Base-by-base conservation (phyloP, 2,888 invertebrate genomes). In the Morpho achilles region DNA sequence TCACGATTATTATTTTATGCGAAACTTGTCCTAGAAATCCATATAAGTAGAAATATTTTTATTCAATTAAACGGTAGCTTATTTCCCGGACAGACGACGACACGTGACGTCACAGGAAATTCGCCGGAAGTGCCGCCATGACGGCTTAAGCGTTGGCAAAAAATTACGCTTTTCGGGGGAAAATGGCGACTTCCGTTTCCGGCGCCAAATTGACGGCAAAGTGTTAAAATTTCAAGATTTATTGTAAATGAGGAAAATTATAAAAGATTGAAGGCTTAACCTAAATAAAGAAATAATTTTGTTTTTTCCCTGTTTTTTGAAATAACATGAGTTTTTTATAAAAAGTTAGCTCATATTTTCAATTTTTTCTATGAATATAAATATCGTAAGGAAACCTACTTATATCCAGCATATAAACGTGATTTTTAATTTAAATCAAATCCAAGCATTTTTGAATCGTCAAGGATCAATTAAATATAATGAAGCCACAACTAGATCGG, bases 91-190 rank as follows among this genome's bases (percentile, higher is more conserved):
- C 50, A 59, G 65, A 62, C 52, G 59, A 61, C 69, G 71, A 73
- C 76, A 75, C 76, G 78, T 81, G 80, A 81, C 82, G 77, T 77
- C 77, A 74, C 68, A 64, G 70, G 77, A 80, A 80, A 80, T 78
- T 76, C 76, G 72, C 80, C 80, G 87, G 87, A 85, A 73, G 73
- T 64, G 72, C 68, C 81, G 79, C 80, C 81, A 80, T 82, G 81
- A 81, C 78, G 82, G 84, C 80, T 80, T 79, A 79, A 80, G 80
- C 79, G 79, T 70, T 70, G 76, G 77, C 75, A 77, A 83, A 84
- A 84, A 86, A 84, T 84, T 82, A 84, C 79, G 80, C 80, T 81
- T 85, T 87, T 86, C 77, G 80, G 76, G 78, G 84, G 83, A 86
- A 84, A 85, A 81, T 79, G 76, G 74, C 76, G 75, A 75, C 76